These are phyloP conservation scores for Cataglyphis hispanica DNA, from an alignment of 1,140 invertebrate genomes.

Conservation along the genomic window DNA sequence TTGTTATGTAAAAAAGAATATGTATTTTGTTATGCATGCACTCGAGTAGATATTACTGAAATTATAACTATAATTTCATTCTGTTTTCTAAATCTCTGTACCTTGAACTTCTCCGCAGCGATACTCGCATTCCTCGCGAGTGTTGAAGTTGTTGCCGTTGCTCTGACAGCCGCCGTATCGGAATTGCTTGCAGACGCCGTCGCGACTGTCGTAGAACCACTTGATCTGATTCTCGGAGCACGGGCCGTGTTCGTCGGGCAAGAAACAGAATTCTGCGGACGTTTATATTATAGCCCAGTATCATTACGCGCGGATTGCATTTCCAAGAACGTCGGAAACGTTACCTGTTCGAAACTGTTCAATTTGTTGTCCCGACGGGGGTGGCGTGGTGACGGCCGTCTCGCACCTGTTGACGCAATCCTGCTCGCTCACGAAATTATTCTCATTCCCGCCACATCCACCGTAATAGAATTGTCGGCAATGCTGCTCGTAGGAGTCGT, in stretches of 20 bases:
- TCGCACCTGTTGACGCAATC: constrained; percentile 90
- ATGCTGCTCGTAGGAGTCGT: constrained; percentile 90
- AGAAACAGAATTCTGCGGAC: constrained; percentile 91
- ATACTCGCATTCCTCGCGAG: constrained; percentile 92
- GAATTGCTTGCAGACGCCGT: constrained; percentile 94
- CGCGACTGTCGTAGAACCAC: constrained; percentile 93
- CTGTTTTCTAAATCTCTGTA: constrained; percentile 75
- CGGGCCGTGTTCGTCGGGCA: constrained; percentile 89
- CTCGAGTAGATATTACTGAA: too few species aligned
- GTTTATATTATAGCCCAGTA: constrained; percentile 9
- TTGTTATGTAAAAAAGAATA: too few species aligned
- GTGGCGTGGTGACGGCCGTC: constrained; percentile 77
- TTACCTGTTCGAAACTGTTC: constrained; percentile 81
- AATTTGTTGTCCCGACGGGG: constrained; percentile 65
- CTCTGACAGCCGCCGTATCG: constrained; percentile 94
- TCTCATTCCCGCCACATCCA: constrained; percentile 93
- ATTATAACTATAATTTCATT: too few species aligned
- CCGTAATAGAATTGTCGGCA: constrained; percentile 94
- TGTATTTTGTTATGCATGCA: too few species aligned
- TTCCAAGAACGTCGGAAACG: constrained; percentile 2
- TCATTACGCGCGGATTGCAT: not conserved
- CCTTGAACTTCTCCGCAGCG: constrained; percentile 91
- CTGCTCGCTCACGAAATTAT: constrained; percentile 91
- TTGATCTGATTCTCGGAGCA: constrained; percentile 89
- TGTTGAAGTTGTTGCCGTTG: constrained; percentile 94